Base-by-base conservation (phyloP, 2,797 vertebrate species). In the Leptodactylus fallax region DNA sequence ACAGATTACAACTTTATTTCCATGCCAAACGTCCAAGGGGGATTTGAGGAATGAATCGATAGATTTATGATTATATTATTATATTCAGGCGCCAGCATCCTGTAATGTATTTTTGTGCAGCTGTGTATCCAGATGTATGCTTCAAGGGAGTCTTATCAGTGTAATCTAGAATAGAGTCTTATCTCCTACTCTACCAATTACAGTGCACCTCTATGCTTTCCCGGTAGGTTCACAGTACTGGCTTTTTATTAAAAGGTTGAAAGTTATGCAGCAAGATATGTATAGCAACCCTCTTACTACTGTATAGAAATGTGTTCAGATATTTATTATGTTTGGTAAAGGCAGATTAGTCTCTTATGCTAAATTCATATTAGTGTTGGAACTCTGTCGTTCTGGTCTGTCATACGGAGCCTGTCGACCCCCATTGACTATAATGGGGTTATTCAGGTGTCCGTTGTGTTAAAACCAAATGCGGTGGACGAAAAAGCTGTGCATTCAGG, bases 71-170 rank as follows among this genome's bases (percentile, higher is more conserved):
- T 82, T n/a, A 58, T 21, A 82, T 69, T 81, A 56, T 65, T 80
- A 63, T 61, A 55, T 55, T 67, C 12, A 19, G 71, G 74, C 13
- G 21, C 83, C 83, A 78, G 72, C 69, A 82, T 90, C 86, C 83
- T 85, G 78, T 82, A 61, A 81, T 61, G 25, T 83, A 60, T 69
- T 79, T 71, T 71, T 8, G 8, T 82, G 61, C 71, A 85, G 82
- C 89, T 90, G 89, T 51, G 85, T 79, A 21, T 82, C 79, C 86
- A 90, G 89, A 55, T 85, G 86, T 63, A 85, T 51, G 61, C 36
- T 53, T 76, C 69, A 56, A 27, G 65, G 49, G 51, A 87, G 9
- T 78, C n/a, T 81, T 80, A 76, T 69, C 71, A 45, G 55, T 60
- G 56, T 69, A 65, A 49, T 87, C 82, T 87, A 58, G 21, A 69